Base-by-base conservation (phyloP, 2,888 invertebrate genomes). In the Tinea semifulvella region DNA sequence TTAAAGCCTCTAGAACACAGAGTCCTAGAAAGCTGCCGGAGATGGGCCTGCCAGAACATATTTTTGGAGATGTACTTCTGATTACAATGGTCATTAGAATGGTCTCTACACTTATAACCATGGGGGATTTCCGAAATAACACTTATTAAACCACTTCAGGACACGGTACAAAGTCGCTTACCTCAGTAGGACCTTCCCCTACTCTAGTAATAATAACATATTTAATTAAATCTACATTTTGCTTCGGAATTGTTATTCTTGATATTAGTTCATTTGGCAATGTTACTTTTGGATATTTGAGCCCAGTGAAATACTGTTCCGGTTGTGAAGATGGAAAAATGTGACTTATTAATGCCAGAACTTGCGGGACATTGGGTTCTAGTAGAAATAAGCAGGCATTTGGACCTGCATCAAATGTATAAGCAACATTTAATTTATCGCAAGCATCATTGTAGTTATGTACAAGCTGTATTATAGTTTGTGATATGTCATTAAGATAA, bases 331-430 rank as follows among this genome's bases (percentile, higher is more conserved):
- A 76, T 13, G 94, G 95, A 56, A 94, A 94, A 28, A 85, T 83
- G 56, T 88, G 67, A 57, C 88, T 85, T 3, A 97, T 68, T 10
- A 92, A 65, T 19, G 86, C 73, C 17, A 91, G 47, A 8, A 95
- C 79, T 56, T 84, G 83, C 0, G 88, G 77, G 0, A 96, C 88
- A 64, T 92, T 85, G 49, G 90, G 75, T 53, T 93, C 88, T 42
- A 92, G 70, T 11, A 96, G 70, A 71, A 92, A 97, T 0, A 98
- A 70, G 65, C 95, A 96, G 3, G 95, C 95, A 82, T 99, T 99
- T 42, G 98, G 93, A 3, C 99, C 99, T 45, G 99, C 99, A 84
- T 99, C 99, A 81, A 95, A 99, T 11, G 98, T 98, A 65, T 99
- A 99, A 0, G 96, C 96, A 5, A 94, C 90, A 72, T 87, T 90